Conservation (phyloP, 2,797 vertebrate species). For the Ptychadena robeensis region DNA sequence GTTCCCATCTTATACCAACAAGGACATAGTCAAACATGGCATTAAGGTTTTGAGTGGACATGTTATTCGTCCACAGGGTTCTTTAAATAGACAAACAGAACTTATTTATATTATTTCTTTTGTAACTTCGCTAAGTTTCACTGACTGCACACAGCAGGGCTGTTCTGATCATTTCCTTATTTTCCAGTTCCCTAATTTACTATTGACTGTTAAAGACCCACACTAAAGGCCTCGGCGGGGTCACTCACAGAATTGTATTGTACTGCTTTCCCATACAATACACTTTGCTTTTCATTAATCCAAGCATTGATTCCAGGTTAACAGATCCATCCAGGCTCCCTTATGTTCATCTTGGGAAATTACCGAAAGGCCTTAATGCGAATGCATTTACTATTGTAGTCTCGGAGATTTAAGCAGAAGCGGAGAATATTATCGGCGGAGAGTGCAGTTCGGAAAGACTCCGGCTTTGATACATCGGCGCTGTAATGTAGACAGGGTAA, state of each 20-base stretch:
- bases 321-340: constrained; percentile 45
- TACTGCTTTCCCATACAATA: constrained; percentile 41
- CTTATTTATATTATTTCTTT: neutral
- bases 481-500: constrained; percentile 20
- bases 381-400: constrained; percentile 37
- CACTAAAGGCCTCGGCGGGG: constrained; percentile 16
- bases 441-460: constrained; percentile 7
- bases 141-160: neutral
- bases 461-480: constrained; percentile 6
- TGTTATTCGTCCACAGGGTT: neutral
- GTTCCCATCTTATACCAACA: no score
- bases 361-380: constrained; percentile 40
- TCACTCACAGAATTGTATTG: constrained; percentile 30
- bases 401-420: constrained; percentile 25
- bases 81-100: neutral
- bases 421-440: constrained; percentile 1
- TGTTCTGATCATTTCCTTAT: constrained; percentile 3
- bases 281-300: constrained; percentile 49
- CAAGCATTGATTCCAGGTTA: constrained; percentile 57
- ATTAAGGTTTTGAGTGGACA: neutral
- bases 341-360: constrained; percentile 57
- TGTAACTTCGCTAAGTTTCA: neutral
- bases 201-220: constrained; percentile 36
- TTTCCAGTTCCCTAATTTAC: constrained; percentile 28
- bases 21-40: no score